These are phyloP conservation scores for Phortica magna DNA, from an alignment of 2,888 invertebrate species.

Conservation along the genomic window DNA sequence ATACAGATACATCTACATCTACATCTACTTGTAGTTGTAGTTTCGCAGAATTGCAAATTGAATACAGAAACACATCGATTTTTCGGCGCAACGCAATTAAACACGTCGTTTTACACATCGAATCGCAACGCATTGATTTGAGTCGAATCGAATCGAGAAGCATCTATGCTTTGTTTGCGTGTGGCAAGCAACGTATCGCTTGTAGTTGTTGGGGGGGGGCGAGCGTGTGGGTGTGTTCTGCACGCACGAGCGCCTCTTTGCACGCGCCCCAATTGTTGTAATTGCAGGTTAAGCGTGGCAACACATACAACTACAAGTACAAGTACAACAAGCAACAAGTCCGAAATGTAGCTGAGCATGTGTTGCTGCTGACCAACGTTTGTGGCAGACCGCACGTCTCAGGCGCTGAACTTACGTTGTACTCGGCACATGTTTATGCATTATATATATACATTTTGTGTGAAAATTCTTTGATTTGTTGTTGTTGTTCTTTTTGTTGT, in stretches of 20 bases:
- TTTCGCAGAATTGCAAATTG: not conserved
- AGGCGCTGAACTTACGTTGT: no score
- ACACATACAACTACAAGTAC: not conserved
- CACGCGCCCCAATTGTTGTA: not conserved
- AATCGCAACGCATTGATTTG: not conserved
- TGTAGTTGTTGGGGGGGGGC: not conserved
- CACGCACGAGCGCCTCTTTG: no score
- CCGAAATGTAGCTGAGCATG: not conserved
- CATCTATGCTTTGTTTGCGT: not conserved
- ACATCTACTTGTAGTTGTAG: not conserved
- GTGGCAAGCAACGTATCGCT: not conserved
- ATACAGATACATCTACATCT: not conserved
- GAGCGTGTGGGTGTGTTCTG: no score
- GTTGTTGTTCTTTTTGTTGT: not conserved
- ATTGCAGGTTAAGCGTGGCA: conserved; percentile 3
- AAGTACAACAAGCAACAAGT: not conserved
- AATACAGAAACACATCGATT: not conserved
- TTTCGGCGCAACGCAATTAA: conserved; percentile 30
- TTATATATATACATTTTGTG: no score
- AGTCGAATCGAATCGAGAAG: not conserved
- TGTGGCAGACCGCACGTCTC: not conserved
- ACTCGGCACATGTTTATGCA: no score
- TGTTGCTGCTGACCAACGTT: not conserved
- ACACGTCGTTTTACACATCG: not conserved
- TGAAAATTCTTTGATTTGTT: not conserved